Evolutionary conservation across 1,140 invertebrate species (phyloP).

Genomic region (Diuraphis noxia): DNA sequence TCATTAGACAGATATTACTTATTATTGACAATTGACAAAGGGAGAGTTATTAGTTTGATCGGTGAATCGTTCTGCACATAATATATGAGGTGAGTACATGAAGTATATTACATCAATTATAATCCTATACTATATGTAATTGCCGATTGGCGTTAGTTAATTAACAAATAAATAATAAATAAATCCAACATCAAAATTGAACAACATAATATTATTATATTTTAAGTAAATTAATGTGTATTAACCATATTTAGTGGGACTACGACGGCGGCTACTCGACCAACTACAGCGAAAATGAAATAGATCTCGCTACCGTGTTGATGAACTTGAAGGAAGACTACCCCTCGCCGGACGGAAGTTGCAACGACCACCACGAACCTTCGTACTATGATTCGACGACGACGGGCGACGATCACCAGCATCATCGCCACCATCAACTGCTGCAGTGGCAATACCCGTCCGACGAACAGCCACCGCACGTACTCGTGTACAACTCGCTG

Average conservation of each 20-base stretch:
- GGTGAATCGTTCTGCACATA: no score
- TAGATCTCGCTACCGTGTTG: conserved; percentile 23
- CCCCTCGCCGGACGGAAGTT: neutral
- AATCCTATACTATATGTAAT: no score
- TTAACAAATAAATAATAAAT: no score
- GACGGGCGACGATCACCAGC: neutral
- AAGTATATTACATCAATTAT: no score
- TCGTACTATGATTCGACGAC: neutral
- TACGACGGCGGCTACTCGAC: neutral
- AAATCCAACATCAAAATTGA: no score
- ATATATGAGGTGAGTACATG: no score
- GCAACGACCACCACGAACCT: neutral
- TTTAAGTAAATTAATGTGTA: neutral
- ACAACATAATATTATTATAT: neutral
- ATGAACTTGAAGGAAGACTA: conserved; percentile 47
- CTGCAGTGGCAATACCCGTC: neutral
- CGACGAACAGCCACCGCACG: neutral
- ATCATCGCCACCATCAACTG: neutral
- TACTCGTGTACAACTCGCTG: neutral
- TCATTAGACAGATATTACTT: no score
- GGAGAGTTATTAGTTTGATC: no score
- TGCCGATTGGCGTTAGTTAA: no score
- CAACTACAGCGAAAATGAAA: conserved; percentile 45
- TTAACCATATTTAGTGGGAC: conserved; percentile 6
- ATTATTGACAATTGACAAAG: no score